phyloP scores from a whole-genome alignment of 2,888 invertebrate genomes.

The Dascillus cervinus region DNA sequence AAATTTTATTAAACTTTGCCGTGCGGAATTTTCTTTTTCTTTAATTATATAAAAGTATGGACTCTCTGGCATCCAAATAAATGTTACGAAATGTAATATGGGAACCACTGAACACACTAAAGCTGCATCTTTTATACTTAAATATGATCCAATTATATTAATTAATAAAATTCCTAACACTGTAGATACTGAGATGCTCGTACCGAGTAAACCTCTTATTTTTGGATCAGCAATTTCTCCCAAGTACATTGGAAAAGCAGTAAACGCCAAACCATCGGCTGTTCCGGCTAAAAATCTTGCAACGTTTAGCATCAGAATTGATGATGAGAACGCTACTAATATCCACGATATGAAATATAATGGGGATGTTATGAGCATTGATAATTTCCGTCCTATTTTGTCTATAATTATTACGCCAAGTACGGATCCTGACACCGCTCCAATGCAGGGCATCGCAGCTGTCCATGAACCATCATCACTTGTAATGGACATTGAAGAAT shows the following conservation, averaged over 20 bases:
- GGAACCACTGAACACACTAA: conserved; percentile 43
- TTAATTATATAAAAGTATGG: conserved; percentile 46
- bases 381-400: conserved; percentile 55
- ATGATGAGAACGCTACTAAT: conserved; percentile 51
- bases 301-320: conserved; percentile 48
- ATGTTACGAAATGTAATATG: conserved; percentile 41
- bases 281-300: conserved; percentile 52
- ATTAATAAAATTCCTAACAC: conserved; percentile 48
- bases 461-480: conserved; percentile 52
- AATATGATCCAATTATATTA: conserved; percentile 42
- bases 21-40: conserved; percentile 42
- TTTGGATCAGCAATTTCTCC: no score
- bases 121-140: conserved; percentile 46
- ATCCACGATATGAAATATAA: conserved; percentile 58
- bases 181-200: conserved; percentile 50
- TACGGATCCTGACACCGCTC: conserved; percentile 55
- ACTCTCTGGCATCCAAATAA: conserved; percentile 52
- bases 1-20: conserved; percentile 42
- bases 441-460: conserved; percentile 57
- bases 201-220: conserved; percentile 51
- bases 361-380: conserved; percentile 53
- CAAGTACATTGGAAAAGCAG: conserved; percentile 50
- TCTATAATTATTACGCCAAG: conserved; percentile 58
- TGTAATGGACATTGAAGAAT: conserved; percentile 46
- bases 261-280: conserved; percentile 42